Conservation (phyloP, 2,113 vertebrate genomes). For the Theropithecus gelada region DNA sequence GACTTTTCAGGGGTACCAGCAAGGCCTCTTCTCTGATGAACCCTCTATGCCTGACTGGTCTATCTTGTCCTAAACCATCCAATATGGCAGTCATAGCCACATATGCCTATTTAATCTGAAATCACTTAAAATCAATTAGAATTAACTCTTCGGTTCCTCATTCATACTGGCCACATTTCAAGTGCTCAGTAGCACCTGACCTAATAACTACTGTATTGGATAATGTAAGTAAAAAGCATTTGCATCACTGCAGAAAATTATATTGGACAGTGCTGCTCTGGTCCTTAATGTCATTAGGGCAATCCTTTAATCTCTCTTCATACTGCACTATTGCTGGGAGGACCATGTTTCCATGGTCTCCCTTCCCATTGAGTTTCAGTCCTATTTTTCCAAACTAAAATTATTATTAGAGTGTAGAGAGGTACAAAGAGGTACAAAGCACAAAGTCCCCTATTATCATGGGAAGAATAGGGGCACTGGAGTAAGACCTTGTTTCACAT, state of each 20-base stretch:
- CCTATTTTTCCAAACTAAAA: slow-evolving; percentile 38
- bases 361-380: background rate
- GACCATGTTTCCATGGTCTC: background rate
- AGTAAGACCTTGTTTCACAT: background rate
- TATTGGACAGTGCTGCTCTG: background rate
- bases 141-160: background rate
- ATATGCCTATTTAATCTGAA: background rate
- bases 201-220: background rate
- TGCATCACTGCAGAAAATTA: background rate
- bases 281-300: background rate
- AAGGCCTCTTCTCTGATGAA: background rate
- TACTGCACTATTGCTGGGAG: background rate
- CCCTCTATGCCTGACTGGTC: background rate
- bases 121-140: background rate
- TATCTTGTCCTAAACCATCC: background rate
- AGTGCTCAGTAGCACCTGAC: background rate
- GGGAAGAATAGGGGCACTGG: background rate
- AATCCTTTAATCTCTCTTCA: background rate
- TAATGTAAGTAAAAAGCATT: background rate
- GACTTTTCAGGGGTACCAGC: background rate
- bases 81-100: background rate
- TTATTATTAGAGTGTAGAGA: background rate
- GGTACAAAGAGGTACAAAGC: too few species aligned
- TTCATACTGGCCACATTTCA: background rate
- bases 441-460: background rate